These are phyloP conservation scores for Drosophila mulleri DNA, from an alignment of 2,888 invertebrate species.

Conservation along the genomic window DNA sequence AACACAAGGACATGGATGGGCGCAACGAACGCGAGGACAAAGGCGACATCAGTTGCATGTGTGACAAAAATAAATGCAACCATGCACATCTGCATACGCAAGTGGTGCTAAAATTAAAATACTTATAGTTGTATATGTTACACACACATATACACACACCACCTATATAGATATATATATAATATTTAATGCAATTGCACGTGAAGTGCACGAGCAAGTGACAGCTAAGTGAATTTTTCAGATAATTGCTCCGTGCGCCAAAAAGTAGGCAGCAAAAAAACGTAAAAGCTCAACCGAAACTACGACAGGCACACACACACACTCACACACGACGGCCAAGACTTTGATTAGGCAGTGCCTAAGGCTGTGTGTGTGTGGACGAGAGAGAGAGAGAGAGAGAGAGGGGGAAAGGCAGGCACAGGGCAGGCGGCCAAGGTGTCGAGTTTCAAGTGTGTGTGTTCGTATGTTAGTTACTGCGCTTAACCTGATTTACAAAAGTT, in stretches of 20 bases:
- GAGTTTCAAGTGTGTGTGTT: conserved; percentile 30
- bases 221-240: conserved; percentile 69
- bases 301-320: conserved; percentile 15
- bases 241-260: conserved; percentile 55
- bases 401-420: conserved; percentile 5
- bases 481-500: conserved; percentile 75
- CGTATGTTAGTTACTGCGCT: conserved; percentile 43
- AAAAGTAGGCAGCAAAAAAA: conserved; percentile 48
- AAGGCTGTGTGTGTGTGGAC: conserved; percentile 25
- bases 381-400: conserved; percentile 6
- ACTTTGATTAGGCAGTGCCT: conserved; percentile 35
- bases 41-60: conserved; percentile 34
- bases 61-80: conserved; percentile 52
- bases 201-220: conserved; percentile 51
- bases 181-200: conserved; percentile 73
- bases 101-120: conserved; percentile 59
- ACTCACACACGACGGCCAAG: conserved; percentile 27
- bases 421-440: conserved; percentile 49
- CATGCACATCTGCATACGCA: conserved; percentile 24
- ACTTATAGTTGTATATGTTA: conserved; percentile 13
- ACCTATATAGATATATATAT: conserved; percentile 32
- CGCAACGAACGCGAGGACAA: conserved; percentile 67
- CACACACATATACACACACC: not conserved
- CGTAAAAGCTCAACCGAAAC: conserved; percentile 8
- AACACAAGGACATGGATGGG: conserved; percentile 77